A percentile compares a stretch with the other conserved stretches of the same genome.
Conservation (phyloP, 2,797 vertebrate species). For the Rhynchotus rufescens region DNA sequence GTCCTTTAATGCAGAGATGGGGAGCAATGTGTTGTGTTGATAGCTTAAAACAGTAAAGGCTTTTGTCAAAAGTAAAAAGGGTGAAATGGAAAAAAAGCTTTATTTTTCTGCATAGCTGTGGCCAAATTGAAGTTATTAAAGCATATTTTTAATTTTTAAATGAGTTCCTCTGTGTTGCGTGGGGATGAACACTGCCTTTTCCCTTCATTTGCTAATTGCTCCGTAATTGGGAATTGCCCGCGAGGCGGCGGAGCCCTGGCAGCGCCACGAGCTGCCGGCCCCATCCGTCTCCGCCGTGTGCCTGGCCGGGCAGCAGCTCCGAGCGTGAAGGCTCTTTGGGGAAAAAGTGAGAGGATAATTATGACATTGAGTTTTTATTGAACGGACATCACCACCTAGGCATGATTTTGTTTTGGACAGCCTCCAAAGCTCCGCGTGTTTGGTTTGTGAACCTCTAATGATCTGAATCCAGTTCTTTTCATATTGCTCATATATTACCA, state of each 20-base stretch:
- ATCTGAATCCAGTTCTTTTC: constrained; percentile 78
- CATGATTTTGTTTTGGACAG: constrained; percentile 76
- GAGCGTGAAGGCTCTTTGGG: constrained; percentile 67
- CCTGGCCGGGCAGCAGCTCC: constrained; percentile 54
- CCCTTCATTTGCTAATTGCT: constrained; percentile 67
- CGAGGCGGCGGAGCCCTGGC: constrained; percentile 53
- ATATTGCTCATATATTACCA: constrained; percentile 74
- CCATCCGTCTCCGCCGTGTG: constrained; percentile 51
- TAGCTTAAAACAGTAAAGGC: background rate
- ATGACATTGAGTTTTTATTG: constrained; percentile 76
- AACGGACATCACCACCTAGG: constrained; percentile 77
- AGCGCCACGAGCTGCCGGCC: constrained; percentile 66
- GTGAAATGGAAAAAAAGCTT: constrained; percentile 4
- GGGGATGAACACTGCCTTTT: constrained; percentile 60
- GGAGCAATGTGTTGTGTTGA: background rate
- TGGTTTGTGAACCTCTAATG: constrained; percentile 81
- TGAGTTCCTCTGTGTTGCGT: constrained; percentile 29
- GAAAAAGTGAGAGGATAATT: constrained; percentile 72
- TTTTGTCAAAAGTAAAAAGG: background rate
- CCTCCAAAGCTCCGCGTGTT: constrained; percentile 75
- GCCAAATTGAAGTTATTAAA: constrained; percentile 48
- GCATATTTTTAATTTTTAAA: constrained; percentile 53
- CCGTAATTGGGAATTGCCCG: constrained; percentile 55
- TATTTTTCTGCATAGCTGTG: background rate
- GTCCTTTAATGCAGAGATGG: background rate